These are phyloP conservation scores for Acrobasis consociella DNA, from an alignment of 2,888 invertebrate genomes.

Conservation along the genomic window DNA sequence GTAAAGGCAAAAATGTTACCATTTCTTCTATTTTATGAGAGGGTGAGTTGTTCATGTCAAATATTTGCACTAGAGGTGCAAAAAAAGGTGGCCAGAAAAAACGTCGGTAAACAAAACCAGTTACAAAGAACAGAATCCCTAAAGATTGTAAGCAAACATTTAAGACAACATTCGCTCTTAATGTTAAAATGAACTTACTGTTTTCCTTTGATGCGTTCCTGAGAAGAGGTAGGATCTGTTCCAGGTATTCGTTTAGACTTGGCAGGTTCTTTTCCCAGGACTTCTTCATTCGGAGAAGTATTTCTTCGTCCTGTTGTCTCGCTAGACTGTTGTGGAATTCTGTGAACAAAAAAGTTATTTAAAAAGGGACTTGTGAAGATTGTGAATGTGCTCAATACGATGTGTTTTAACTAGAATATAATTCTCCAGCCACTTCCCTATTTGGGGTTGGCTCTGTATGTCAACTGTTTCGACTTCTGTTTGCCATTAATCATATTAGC, in stretches of 20 bases:
- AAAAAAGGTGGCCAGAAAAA: no score
- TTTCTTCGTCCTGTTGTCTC: constrained; percentile 63
- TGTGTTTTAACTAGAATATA: background rate
- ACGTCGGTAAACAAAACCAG: no score
- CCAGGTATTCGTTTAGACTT: constrained; percentile 60
- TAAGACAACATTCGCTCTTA: background rate
- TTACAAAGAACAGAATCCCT: no score
- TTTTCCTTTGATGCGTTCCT: constrained; percentile 71
- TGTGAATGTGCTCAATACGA: background rate
- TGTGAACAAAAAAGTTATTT: constrained; percentile 37
- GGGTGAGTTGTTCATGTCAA: no score
- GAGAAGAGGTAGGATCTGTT: constrained; percentile 69
- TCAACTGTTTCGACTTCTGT: no score
- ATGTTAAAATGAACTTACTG: constrained; percentile 50
- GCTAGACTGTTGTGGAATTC: constrained; percentile 68
- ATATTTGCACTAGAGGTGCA: no score
- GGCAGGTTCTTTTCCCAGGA: constrained; percentile 76
- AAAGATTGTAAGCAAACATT: no score
- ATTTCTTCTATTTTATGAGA: no score
- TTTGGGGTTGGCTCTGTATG: no score
- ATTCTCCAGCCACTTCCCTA: no score
- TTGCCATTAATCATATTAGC: no score
- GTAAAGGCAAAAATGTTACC: no score
- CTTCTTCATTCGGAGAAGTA: constrained; percentile 60
- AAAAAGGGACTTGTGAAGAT: background rate